Base-by-base conservation (phyloP, 1,140 invertebrate genomes). In the Papilio helenus region DNA sequence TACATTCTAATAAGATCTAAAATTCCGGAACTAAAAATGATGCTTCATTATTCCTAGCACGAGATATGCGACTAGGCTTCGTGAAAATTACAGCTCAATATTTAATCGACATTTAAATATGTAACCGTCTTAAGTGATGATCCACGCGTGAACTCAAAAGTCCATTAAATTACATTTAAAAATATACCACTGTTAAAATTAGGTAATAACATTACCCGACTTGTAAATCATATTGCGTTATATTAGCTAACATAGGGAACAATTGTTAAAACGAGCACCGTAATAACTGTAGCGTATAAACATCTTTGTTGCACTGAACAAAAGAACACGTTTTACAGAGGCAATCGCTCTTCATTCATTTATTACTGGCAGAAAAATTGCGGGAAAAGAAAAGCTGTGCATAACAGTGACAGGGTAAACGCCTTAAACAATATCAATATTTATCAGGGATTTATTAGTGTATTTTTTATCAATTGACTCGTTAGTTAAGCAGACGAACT, bases 221-320 rank as follows among this genome's bases (percentile, higher is more conserved):
- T 14, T 26, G 9, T 26, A 65, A 65, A 65, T 29, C 58, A 4
- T 68, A 16, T 29, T 29, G 3, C 26, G 14, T 16, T 34, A 29
- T 20, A 68, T 34, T 68, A 68, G 3, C 61, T 68, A 61, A 61
- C 23, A 20, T 20, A 61, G 23, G 20, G 26, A 68, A 68, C 26
- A 5, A 34, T 26, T n/a, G 10, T 68, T 5, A 61, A 61, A 61
- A 61, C 23, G 23, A 61, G 1, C 16, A 16, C 26, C 61, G 14
- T 68, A 68, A 68, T 68, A 65, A 65, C 23, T 29, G 26, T 65
- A 65, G 61, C 61, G 61, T 34, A 29, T 65, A 68, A 68, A 34
- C 26, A 26, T 68, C 61, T 68, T 68, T 68, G 61, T 68, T 68
- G 12, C 26, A 14, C 14, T 34, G 3, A 29, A 29, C 61, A 68